Percentiles rank a stretch among this genome's conserved stretches.
Evolutionary conservation across 2,888 invertebrate genomes (phyloP).

Genomic region (Conistra vaccinii): DNA sequence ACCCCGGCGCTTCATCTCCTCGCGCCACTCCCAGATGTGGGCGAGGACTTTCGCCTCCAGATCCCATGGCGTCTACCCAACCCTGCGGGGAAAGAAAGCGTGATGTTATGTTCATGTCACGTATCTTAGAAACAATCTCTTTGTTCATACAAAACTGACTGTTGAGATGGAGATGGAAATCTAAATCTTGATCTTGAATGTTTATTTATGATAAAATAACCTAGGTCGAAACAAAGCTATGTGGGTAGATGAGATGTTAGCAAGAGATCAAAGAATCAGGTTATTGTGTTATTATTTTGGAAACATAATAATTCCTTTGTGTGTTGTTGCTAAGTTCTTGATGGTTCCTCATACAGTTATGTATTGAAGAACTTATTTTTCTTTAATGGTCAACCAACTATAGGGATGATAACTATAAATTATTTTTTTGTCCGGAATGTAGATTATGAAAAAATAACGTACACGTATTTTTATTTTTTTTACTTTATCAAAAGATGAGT

Average conservation of each 20-base stretch:
- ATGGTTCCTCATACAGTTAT: too few relatives aligned
- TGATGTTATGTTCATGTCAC: not conserved
- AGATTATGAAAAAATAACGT: too few relatives aligned
- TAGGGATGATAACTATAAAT: too few relatives aligned
- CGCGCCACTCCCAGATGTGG: too few relatives aligned
- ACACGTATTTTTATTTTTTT: too few relatives aligned
- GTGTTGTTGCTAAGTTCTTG: not conserved
- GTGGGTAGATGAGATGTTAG: not conserved
- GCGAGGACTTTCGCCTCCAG: too few relatives aligned
- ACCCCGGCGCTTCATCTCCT: too few relatives aligned
- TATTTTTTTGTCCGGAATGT: too few relatives aligned
- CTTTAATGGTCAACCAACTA: too few relatives aligned
- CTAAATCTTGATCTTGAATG: too few relatives aligned
- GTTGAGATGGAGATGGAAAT: not conserved
- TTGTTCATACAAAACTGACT: not conserved
- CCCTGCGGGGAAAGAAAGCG: not conserved
- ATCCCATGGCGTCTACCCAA: too few relatives aligned
- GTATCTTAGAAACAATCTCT: not conserved
- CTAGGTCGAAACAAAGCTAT: not conserved
- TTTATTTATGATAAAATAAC: constrained; percentile 10
- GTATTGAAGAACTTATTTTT: not conserved
- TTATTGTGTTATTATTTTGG: not conserved
- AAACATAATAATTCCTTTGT: not conserved
- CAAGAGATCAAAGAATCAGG: constrained; percentile 15
- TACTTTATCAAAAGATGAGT: too few relatives aligned